These are phyloP conservation scores for Psix sp. DNA, from an alignment of 1,140 invertebrate species.

Conservation along the genomic window DNA sequence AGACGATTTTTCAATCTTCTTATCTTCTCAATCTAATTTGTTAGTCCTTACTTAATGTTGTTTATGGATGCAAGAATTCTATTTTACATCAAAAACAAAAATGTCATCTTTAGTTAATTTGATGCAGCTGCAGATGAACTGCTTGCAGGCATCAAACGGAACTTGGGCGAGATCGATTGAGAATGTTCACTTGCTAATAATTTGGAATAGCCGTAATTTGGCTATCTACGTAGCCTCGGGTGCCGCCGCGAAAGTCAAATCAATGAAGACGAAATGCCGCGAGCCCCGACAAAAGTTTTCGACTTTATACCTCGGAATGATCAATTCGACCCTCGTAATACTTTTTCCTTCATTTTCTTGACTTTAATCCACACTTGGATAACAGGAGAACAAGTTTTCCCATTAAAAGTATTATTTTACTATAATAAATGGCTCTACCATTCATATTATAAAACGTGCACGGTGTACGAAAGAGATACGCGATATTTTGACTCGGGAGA, in stretches of 20 bases:
- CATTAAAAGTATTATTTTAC: constrained; percentile 64
- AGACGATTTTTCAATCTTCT: too few species aligned
- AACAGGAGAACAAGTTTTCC: constrained; percentile 61
- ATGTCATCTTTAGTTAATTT: constrained; percentile 41
- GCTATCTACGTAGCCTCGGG: constrained; percentile 25
- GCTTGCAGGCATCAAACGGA: constrained; percentile 9
- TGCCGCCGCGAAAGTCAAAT: constrained; percentile 33
- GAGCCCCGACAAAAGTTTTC: constrained; percentile 34
- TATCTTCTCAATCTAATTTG: constrained; percentile 1
- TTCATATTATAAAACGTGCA: constrained; percentile 36
- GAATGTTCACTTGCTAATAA: constrained; percentile 47
- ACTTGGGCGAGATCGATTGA: constrained; percentile 24
- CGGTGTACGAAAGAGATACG: constrained; percentile 29
- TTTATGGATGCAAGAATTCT: constrained; percentile 17
- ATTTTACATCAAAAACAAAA: constrained; percentile 21
- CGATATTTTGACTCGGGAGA: constrained; percentile 32
- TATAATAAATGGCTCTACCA: constrained; percentile 39
- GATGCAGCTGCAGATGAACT: constrained; percentile 14
- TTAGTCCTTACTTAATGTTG: constrained; percentile 1
- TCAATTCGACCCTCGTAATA: constrained; percentile 47
- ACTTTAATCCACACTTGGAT: constrained; percentile 48
- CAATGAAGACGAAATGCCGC: constrained; percentile 39
- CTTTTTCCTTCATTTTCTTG: constrained; percentile 47
- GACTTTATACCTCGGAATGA: constrained; percentile 40
- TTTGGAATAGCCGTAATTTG: constrained; percentile 51